These are phyloP conservation scores for Pelochelys cantorii DNA, from an alignment of 2,797 vertebrate genomes.

Conservation along the genomic window DNA sequence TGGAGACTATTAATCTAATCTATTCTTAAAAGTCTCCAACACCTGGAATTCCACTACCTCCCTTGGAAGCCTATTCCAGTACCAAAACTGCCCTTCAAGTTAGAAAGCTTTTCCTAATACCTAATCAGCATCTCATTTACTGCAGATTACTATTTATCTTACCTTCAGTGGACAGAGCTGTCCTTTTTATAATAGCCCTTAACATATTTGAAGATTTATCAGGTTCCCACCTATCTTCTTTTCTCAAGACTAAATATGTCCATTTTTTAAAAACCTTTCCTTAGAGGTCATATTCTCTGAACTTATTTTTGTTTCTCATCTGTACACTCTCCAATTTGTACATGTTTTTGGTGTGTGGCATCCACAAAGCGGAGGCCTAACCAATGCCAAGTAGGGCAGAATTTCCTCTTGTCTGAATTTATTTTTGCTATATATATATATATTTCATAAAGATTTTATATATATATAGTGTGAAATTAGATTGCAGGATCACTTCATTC, in stretches of 20 bases:
- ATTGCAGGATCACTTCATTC: background rate
- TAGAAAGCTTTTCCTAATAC: background rate
- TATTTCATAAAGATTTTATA: no score
- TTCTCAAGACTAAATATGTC: background rate
- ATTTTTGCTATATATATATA: background rate
- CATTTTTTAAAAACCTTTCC: background rate
- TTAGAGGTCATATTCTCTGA: background rate
- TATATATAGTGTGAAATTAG: background rate
- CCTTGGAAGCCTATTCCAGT: background rate
- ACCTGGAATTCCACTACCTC: background rate
- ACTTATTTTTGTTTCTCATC: background rate
- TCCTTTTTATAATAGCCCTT: background rate
- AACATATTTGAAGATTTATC: background rate
- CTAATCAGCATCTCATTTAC: background rate
- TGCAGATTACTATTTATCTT: background rate
- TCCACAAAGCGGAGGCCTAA: background rate
- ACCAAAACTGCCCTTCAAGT: background rate
- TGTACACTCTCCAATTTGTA: background rate
- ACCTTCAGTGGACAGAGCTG: background rate
- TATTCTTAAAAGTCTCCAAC: background rate
- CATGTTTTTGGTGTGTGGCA: background rate
- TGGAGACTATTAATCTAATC: no score
- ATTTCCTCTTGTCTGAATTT: background rate
- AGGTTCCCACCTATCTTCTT: background rate
- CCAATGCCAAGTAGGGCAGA: background rate